Conservation (phyloP, 2,888 invertebrate species). For the Hymenopus coronatus region DNA sequence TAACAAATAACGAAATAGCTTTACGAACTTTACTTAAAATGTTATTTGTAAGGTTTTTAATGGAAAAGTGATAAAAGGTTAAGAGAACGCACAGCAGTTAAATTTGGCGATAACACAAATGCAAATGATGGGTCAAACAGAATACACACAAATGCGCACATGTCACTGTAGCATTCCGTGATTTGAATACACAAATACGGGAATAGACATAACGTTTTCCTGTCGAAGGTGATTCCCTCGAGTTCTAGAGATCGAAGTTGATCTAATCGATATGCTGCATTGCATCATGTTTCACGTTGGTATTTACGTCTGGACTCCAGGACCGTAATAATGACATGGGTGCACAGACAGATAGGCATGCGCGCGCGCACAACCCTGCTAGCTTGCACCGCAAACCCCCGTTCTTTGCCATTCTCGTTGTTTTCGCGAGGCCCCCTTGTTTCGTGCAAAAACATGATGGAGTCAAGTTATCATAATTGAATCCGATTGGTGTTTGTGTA, state of each 20-base stretch:
- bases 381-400: background rate
- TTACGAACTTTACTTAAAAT: too few species aligned
- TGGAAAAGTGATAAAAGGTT: too few species aligned
- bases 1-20: too few species aligned
- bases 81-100: too few species aligned
- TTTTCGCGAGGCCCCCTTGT: background rate
- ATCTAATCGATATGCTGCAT: slow-evolving; percentile 9
- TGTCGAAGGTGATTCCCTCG: background rate
- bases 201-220: background rate
- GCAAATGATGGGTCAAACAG: background rate
- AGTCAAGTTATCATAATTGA: slow-evolving; percentile 10
- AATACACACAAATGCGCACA: background rate
- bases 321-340: background rate
- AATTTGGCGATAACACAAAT: too few species aligned
- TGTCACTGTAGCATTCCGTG: background rate
- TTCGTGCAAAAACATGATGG: background rate
- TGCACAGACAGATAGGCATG: background rate
- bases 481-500: background rate
- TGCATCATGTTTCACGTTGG: background rate
- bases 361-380: background rate
- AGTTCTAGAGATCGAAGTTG: background rate
- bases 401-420: background rate
- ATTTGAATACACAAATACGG: background rate
- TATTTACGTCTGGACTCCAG: background rate
- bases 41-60: too few species aligned